phyloP scores from a whole-genome alignment of 2,113 vertebrate species.

The Oreochromis tanganicae region DNA sequence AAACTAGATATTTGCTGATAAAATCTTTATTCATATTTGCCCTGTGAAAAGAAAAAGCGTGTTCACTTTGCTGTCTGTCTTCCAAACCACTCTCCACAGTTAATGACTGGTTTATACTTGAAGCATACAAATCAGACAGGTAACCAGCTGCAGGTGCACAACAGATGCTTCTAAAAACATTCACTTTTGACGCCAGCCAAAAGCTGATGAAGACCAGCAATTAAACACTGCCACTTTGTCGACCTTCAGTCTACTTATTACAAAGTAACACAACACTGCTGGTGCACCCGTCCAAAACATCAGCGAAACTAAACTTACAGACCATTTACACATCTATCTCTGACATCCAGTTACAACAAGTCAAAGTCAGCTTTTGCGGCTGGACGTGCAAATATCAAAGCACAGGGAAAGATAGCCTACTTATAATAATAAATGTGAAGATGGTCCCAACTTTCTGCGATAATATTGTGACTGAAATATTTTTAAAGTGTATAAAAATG shows the following conservation, averaged over 20 bases:
- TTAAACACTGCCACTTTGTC: slow-evolving; percentile 3
- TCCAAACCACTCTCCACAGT: not conserved
- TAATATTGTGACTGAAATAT: not conserved
- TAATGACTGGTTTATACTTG: slow-evolving; percentile 14
- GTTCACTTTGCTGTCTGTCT: not conserved
- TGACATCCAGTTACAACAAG: not conserved
- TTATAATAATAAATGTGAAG: not conserved
- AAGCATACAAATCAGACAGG: slow-evolving; percentile 6
- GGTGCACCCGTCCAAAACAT: not conserved
- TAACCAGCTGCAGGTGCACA: slow-evolving; percentile 32
- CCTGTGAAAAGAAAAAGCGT: not conserved
- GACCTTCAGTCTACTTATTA: not conserved
- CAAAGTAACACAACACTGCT: not conserved
- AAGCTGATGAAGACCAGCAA: slow-evolving; percentile 16
- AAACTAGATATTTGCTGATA: not conserved
- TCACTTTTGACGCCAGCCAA: not conserved
- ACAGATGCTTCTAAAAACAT: slow-evolving; percentile 25
- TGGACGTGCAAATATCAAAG: not conserved
- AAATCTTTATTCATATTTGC: not conserved
- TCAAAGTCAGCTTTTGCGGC: not conserved
- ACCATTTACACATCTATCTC: not conserved
- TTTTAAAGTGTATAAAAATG: not conserved
- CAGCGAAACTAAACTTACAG: not conserved
- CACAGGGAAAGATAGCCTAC: not conserved
- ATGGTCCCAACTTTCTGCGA: not conserved